A percentile compares a stretch with the other conserved stretches of the same genome.
Conservation (phyloP, 2,797 vertebrate genomes). For the Discoglossus pictus region DNA sequence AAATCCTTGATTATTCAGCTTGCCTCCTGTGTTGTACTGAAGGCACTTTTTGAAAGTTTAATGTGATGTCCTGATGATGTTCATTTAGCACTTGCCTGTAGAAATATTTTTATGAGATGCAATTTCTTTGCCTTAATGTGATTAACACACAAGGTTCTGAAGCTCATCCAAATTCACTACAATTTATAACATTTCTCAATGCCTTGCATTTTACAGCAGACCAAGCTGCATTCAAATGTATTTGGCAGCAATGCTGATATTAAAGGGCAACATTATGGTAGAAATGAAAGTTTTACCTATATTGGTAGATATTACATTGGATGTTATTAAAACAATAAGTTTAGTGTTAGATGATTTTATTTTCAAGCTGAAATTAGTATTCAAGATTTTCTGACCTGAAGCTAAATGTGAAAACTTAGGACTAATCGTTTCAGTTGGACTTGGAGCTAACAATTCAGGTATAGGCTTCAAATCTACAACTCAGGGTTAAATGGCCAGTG, state of each 20-base stretch:
- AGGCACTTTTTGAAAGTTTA: constrained; percentile 24
- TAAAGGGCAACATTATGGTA: too few species aligned
- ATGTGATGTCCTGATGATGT: constrained; percentile 17
- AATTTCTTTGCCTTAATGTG: constrained; percentile 46
- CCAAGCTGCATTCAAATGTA: constrained; percentile 24
- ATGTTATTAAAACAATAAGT: too few species aligned
- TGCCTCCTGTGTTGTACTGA: background rate
- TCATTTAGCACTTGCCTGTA: constrained; percentile 35
- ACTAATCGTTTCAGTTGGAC: too few species aligned
- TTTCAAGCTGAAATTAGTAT: too few species aligned
- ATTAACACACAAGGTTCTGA: constrained; percentile 44
- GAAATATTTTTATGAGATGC: constrained; percentile 43
- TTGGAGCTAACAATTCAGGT: too few species aligned
- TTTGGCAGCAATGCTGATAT: constrained; percentile 34
- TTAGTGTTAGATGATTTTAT: too few species aligned
- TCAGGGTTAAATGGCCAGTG: too few species aligned
- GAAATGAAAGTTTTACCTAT: constrained; percentile 30
- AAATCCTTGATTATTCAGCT: constrained; percentile 7
- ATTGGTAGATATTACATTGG: too few species aligned
- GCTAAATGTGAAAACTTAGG: too few species aligned
- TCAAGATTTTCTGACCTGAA: too few species aligned
- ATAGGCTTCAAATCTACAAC: too few species aligned
- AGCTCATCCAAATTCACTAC: constrained; percentile 35
- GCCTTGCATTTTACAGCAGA: constrained; percentile 21
- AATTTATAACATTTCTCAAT: constrained; percentile 33